Conservation (phyloP, 1,140 invertebrate species). For the Danaus plexippus region DNA sequence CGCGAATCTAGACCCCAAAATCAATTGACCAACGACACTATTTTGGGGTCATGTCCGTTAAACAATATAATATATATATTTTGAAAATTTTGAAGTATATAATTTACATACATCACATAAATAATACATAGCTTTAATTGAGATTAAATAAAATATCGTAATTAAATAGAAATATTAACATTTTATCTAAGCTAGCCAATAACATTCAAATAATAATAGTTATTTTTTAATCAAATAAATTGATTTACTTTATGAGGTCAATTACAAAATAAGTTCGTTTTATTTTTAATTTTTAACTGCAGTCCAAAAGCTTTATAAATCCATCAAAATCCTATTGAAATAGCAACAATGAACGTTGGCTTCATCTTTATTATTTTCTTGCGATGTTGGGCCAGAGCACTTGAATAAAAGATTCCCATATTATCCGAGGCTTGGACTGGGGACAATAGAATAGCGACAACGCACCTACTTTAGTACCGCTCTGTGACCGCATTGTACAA, state of each 20-base stretch:
- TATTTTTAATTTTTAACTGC: slow-evolving; percentile 9
- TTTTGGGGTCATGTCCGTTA: too few species aligned
- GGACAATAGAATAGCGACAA: slow-evolving; percentile 57
- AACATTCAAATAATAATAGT: too few species aligned
- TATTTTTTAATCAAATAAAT: too few species aligned
- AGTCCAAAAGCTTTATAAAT: slow-evolving; percentile 27
- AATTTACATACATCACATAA: too few species aligned
- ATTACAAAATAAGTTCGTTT: too few species aligned
- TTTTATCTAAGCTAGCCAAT: too few species aligned
- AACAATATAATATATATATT: too few species aligned
- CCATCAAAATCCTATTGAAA: slow-evolving; percentile 61
- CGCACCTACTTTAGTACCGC: slow-evolving; percentile 37
- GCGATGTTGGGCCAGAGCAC: slow-evolving; percentile 54
- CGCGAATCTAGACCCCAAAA: slow-evolving; percentile 50
- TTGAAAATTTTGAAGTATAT: too few species aligned
- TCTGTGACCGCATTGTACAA: slow-evolving; percentile 43
- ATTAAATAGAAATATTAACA: too few species aligned
- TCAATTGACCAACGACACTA: slow-evolving; percentile 35
- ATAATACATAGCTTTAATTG: too few species aligned
- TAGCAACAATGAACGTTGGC: slow-evolving; percentile 58
- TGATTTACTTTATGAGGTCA: background rate
- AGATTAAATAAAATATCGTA: too few species aligned
- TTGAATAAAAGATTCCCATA: slow-evolving; percentile 70
- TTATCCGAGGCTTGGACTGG: slow-evolving; percentile 47
- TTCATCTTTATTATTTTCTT: slow-evolving; percentile 65